Evolutionary conservation across 2,113 vertebrate genomes (phyloP).

Genomic region (Australoheros scitulus): DNA sequence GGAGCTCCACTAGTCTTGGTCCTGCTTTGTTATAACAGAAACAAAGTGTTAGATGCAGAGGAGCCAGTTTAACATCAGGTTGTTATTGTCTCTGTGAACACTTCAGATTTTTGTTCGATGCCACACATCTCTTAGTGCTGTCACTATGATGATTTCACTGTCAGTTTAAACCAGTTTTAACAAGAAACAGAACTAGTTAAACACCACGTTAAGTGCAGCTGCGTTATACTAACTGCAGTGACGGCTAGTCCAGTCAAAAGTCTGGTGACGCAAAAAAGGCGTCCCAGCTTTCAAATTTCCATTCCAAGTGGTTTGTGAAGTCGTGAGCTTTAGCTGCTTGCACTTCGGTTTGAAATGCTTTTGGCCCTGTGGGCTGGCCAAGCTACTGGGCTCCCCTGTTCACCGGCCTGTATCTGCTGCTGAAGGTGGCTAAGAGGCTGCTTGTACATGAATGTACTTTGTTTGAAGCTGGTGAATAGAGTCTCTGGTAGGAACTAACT

Average conservation of each 20-base stretch:
- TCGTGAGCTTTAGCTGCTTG: constrained; percentile 46
- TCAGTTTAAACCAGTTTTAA: neutral
- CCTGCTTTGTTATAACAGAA: constrained; percentile 5
- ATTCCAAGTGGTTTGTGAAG: constrained; percentile 11
- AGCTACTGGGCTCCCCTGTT: constrained; percentile 72
- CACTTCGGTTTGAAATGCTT: constrained; percentile 31
- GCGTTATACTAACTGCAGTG: neutral
- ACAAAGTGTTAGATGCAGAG: neutral
- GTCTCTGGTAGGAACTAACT: constrained; percentile 83
- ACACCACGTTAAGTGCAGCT: neutral
- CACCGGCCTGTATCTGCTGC: constrained; percentile 67
- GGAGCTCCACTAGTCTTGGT: constrained; percentile 61
- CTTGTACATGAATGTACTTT: constrained; percentile 79
- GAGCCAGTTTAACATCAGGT: neutral
- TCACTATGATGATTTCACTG: neutral
- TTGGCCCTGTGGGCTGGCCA: constrained; percentile 50
- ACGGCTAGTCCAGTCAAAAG: neutral
- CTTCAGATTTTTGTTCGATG: neutral
- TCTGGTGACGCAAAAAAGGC: constrained; percentile 1
- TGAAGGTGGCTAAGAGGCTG: constrained; percentile 74
- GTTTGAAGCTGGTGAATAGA: constrained; percentile 84
- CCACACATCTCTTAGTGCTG: constrained; percentile 4
- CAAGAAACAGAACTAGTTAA: neutral
- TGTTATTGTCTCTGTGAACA: constrained; percentile 4
- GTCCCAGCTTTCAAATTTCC: neutral